Evolutionary conservation across 2,888 invertebrate species (phyloP).

Genomic region (Ypsolopha sequella): DNA sequence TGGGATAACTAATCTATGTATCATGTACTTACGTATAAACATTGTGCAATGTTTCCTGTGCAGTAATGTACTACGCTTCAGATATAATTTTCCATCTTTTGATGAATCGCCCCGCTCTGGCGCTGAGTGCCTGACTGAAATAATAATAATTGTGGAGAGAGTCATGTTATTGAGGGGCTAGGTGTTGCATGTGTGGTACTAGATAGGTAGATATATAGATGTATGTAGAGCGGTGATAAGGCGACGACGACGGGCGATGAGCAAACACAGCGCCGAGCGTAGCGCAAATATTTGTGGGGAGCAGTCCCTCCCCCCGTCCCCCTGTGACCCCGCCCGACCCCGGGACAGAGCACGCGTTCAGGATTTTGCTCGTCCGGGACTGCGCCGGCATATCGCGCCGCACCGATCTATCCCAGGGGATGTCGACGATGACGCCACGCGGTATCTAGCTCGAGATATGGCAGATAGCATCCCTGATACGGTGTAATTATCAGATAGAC

Average conservation of each 20-base stretch:
- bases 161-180: too few relatives aligned
- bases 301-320: conserved; percentile 9
- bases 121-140: too few relatives aligned
- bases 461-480: conserved; percentile 56
- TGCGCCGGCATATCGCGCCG: not conserved
- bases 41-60: too few relatives aligned
- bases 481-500: conserved; percentile 61
- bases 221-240: not conserved
- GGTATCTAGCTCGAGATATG: conserved; percentile 42
- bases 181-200: too few relatives aligned
- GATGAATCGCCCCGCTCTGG: too few relatives aligned
- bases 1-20: too few relatives aligned
- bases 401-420: not conserved
- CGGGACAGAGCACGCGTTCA: not conserved
- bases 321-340: conserved; percentile 4
- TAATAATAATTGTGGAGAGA: too few relatives aligned
- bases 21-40: too few relatives aligned
- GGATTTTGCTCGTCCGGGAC: not conserved
- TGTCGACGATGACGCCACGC: conserved; percentile 3
- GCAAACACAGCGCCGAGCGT: conserved; percentile 41
- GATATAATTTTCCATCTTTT: too few relatives aligned
- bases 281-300: conserved; percentile 48
- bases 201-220: not conserved
- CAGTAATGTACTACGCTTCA: too few relatives aligned
- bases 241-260: conserved; percentile 14